Base-by-base conservation (phyloP, 2,113 vertebrate species). In the Catharus bicknelli region DNA sequence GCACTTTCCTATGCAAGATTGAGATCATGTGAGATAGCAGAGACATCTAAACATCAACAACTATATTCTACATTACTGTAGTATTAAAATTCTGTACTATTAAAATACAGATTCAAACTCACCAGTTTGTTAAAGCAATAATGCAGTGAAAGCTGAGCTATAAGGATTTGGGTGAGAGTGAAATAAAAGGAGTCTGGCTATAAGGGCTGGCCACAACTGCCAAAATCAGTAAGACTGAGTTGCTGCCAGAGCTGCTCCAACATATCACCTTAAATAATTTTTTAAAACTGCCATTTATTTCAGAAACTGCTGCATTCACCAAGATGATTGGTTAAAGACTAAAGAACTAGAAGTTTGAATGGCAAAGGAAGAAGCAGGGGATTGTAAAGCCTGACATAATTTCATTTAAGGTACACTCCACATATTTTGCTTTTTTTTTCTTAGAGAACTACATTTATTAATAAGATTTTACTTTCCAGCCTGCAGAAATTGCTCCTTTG, bases 1-100 rank as follows among this genome's bases (percentile, higher is more conserved):
- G 99, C 99, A 22, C 98, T 99, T 97, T 99, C 99, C 99, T 99
- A 83, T 30, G 83, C 45, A 72, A 90, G 22, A 90, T 77, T 26
- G 38, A 96, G 29, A 78, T 70, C 45, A 82, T 9, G 53, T 72
- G 42, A 94, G 7, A 75, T 10, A 91, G 30, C 7, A 82, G 25
- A 83, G 16, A 26, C 9, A 6, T 50, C 62, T 64, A 30, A 86
- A 66, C 19, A 77, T 12, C 0, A 10, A 51, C 21, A 86, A 43
- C 23, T 29, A 23, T 40, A 32, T 19, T 36, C 16, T 43, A 89
- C 8, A 4, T 47, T 69, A 72, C 50, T 76, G 53, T 10, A 20
- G 2, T 10, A 64, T 25, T 84, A 73, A 53, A 72, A 85, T 9
- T 74, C 48, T 76, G 48, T 13, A 19, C 2, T 11, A 64, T 25